A percentile compares a stretch with the other conserved stretches of the same genome.
These are phyloP conservation scores for Enteromius anoplus DNA, from an alignment of 2,797 vertebrate species.

Conservation along the genomic window DNA sequence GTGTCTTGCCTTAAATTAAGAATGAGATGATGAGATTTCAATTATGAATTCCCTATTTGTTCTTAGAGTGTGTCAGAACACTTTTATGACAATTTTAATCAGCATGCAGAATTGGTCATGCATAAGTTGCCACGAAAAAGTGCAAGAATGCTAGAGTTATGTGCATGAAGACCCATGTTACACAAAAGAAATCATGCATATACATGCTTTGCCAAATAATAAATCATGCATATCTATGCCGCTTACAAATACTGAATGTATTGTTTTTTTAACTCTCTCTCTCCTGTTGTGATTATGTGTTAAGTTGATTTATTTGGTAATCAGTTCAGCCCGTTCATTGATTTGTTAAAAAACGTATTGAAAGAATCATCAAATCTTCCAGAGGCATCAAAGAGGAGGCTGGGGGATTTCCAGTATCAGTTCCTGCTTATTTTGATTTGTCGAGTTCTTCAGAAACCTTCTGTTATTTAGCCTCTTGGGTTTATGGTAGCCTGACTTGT, in stretches of 20 bases:
- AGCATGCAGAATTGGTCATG: background rate
- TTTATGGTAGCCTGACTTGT: background rate
- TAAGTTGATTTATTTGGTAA: background rate
- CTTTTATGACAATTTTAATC: background rate
- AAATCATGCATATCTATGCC: background rate
- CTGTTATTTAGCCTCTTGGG: background rate
- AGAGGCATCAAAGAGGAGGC: background rate
- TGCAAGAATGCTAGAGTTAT: background rate
- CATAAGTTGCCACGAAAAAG: background rate
- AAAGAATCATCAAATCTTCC: background rate
- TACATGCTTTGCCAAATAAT: background rate
- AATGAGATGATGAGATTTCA: background rate
- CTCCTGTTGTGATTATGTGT: background rate
- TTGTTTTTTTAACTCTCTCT: background rate
- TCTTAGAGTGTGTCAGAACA: background rate
- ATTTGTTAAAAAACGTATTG: background rate
- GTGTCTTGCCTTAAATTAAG: too few relatives aligned
- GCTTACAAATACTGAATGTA: background rate
- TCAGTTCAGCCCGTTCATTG: background rate
- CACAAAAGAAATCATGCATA: background rate
- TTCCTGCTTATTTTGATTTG: background rate
- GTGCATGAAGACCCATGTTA: background rate
- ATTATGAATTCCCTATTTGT: background rate
- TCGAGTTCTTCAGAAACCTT: background rate
- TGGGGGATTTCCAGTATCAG: conserved; percentile 4